Evolutionary conservation across 2,888 invertebrate species (phyloP).

Genomic region (Xanthia togata): DNA sequence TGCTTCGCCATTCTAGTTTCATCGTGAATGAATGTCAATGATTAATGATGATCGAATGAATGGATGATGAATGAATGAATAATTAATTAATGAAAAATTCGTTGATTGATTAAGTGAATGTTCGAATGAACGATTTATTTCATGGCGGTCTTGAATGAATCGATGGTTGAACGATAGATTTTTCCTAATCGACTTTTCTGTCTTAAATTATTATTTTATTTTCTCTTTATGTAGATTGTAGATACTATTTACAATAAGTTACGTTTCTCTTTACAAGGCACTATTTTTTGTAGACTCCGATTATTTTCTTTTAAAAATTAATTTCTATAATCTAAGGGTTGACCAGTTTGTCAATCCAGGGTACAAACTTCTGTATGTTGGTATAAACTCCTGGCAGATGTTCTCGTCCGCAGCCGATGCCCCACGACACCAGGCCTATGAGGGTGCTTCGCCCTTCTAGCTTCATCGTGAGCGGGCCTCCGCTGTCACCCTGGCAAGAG

Average conservation of each 20-base stretch:
- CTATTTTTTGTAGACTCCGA: conserved; percentile 19
- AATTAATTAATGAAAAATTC: too few relatives aligned
- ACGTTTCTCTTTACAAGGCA: conserved; percentile 4
- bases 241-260: conserved; percentile 4
- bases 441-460: conserved; percentile 96
- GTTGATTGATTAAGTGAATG: too few relatives aligned
- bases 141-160: background rate
- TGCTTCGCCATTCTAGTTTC: conserved; percentile 95
- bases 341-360: conserved; percentile 97
- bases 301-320: background rate
- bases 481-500: conserved; percentile 95
- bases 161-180: background rate
- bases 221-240: background rate
- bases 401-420: conserved; percentile 97
- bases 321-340: conserved; percentile 69
- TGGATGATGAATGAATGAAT: background rate
- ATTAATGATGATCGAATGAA: background rate
- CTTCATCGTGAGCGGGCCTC: conserved; percentile 96
- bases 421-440: conserved; percentile 97
- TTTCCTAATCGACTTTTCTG: too few relatives aligned
- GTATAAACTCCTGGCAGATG: conserved; percentile 97
- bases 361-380: conserved; percentile 97
- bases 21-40: conserved; percentile 91
- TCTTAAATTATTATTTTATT: too few relatives aligned
- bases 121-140: too few relatives aligned